A percentile compares a stretch with the other conserved stretches of the same genome.
Evolutionary conservation across 1,140 invertebrate species (phyloP).

Genomic region (Neomicropteryx cornuta): DNA sequence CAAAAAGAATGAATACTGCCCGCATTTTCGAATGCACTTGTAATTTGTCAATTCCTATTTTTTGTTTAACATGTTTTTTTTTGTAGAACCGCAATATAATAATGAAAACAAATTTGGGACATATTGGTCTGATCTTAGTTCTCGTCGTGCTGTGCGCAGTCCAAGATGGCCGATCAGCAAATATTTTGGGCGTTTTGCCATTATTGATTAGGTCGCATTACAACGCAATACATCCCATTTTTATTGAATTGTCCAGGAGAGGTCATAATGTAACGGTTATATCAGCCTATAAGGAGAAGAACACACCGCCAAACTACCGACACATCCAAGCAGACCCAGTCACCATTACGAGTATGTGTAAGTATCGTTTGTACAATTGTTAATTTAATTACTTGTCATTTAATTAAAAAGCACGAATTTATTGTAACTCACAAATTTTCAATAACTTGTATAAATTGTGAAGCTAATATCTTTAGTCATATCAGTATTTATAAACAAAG

Average conservation of each 20-base stretch:
- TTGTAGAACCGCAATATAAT: too few relatives aligned
- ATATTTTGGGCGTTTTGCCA: constrained; percentile 28
- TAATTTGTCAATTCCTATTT: too few relatives aligned
- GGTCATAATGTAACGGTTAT: constrained; percentile 52
- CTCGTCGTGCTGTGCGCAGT: too few relatives aligned
- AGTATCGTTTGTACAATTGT: constrained; percentile 9
- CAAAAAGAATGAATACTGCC: too few relatives aligned
- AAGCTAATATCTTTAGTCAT: background rate
- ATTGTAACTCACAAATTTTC: background rate
- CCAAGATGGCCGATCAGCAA: constrained; percentile 18
- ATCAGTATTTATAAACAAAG: too few relatives aligned
- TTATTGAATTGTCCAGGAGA: constrained; percentile 38
- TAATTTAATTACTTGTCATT: background rate
- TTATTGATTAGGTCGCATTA: constrained; percentile 37
- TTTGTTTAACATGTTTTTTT: too few relatives aligned
- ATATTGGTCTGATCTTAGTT: too few relatives aligned
- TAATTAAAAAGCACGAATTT: background rate
- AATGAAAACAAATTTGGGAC: too few relatives aligned
- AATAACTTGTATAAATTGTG: background rate
- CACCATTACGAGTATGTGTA: constrained; percentile 37
- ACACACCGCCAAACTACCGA: constrained; percentile 35
- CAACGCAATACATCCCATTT: constrained; percentile 41
- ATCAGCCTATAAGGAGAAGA: constrained; percentile 31
- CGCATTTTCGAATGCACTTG: too few relatives aligned
- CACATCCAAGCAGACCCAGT: constrained; percentile 37